These are phyloP conservation scores for Cassiopea andromeda DNA, from an alignment of 30 jellyfish, hydroid and myxozoan species.

Conservation along the genomic window DNA sequence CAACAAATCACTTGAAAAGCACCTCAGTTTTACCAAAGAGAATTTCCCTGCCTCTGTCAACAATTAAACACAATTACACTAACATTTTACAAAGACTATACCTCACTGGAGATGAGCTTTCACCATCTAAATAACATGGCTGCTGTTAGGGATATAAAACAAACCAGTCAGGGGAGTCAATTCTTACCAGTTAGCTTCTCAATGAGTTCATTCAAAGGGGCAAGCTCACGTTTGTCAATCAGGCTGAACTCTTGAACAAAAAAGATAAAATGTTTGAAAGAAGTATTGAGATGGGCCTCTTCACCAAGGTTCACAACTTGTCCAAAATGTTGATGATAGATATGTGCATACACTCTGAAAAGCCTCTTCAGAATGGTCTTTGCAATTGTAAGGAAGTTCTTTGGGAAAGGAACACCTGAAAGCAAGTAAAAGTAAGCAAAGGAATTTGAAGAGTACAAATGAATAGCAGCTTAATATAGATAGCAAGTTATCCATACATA, in stretches of 20 bases:
- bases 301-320: conserved; percentile 97
- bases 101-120: background rate
- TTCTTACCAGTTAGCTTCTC: conserved; percentile 90
- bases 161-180: background rate
- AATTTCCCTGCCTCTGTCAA: background rate
- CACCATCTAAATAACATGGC: background rate
- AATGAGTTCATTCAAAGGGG: conserved; percentile 94
- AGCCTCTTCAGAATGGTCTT: conserved; percentile 94
- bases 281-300: conserved; percentile 95
- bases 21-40: background rate
- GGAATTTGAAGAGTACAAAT: no score
- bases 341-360: conserved; percentile 98
- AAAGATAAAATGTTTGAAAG: conserved; percentile 96
- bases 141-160: background rate
- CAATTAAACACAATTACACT: background rate
- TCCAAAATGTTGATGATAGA: conserved; percentile 96
- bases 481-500: no score
- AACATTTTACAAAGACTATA: background rate
- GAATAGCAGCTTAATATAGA: no score
- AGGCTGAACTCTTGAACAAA: conserved; percentile 96
- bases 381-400: conserved; percentile 96
- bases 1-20: background rate
- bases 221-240: conserved; percentile 98
- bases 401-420: conserved; percentile 97
- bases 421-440: no score